These are phyloP conservation scores for Hipposideros larvatus DNA, from an alignment of 2,797 vertebrate species.

Conservation along the genomic window DNA sequence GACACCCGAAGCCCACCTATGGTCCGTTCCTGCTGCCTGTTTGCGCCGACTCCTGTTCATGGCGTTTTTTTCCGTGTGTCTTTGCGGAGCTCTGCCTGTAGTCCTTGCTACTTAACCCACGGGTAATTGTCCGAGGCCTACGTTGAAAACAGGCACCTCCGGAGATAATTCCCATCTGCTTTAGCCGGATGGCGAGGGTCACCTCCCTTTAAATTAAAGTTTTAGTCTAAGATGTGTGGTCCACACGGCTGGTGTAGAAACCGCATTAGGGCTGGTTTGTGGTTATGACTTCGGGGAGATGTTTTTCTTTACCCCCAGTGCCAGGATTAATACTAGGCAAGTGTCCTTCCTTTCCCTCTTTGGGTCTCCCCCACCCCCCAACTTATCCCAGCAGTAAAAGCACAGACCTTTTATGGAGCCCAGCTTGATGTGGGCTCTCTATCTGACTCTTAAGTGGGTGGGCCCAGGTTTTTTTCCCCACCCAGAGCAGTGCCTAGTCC, in stretches of 20 bases:
- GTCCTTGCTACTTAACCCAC: too few relatives aligned
- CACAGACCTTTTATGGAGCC: neutral
- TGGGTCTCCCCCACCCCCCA: rapidly evolving
- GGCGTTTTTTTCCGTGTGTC: neutral
- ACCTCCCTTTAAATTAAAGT: neutral
- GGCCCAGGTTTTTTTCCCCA: rapidly evolving
- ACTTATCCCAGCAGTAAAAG: neutral
- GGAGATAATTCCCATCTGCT: neutral
- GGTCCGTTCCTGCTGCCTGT: rapidly evolving
- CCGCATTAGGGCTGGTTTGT: too few relatives aligned
- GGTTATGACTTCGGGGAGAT: neutral
- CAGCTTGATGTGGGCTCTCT: neutral
- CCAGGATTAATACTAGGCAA: neutral
- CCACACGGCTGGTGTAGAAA: neutral
- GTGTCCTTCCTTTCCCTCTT: neutral
- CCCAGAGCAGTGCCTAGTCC: neutral
- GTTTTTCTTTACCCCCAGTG: rapidly evolving
- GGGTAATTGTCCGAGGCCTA: neutral
- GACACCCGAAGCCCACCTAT: rapidly evolving
- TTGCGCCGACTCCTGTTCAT: rapidly evolving
- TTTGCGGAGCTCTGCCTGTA: neutral
- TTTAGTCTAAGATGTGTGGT: neutral
- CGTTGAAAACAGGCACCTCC: neutral
- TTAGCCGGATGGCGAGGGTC: neutral
- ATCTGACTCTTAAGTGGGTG: neutral